Evolutionary conservation across 2,888 invertebrate genomes (phyloP), one percentile per base, ranked within the genome.

Genomic region (Spatulosminthurus flaviceps): DNA sequence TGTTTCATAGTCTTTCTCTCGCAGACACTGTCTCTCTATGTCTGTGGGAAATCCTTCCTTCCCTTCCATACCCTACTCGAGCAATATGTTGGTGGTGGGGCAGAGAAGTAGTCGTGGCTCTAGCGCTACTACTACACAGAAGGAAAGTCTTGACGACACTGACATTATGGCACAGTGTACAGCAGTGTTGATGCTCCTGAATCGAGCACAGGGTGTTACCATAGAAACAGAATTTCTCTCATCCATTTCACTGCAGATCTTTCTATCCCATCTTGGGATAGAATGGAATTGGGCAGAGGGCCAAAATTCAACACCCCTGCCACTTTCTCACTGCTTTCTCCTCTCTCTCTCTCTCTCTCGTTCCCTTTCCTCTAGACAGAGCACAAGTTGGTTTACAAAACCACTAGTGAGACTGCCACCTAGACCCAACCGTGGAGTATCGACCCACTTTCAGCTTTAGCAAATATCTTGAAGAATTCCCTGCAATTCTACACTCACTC

Each of bases 221-320:
- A 76, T 81, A 41, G 80, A 41, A 67, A 79, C 77, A 34, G 66
- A 75, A 79, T 43, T 73, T 70, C 78, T 70, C 78, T 77, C 70
- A 67, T 77, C 79, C 61, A 76, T 76, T 76, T 42, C 24, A 24
- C 66, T n/a, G 28, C 22, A 70, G 70, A 70, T 77, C 77, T 80
- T 51, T 73, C 70, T 80, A 80, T 78, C 78, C 80, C 80, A 78
- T 80, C 78, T 80, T 77, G 80, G 79, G 75, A 80, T 71, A 66
- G 80, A 73, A 69, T 69, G 69, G 69, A 76, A 79, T 75, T 77
- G 81, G 81, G 81, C 81, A 79, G 43, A 79, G 79, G 81, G 81
- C 81, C 81, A 81, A 81, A 81, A 81, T 73, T 79, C 79, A 73
- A 77, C 81, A 81, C 81, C 81, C 79, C 79, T 76, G 41, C 51